phyloP scores from a whole-genome alignment of 2,797 vertebrate species.

The Cossypha dichroa region DNA sequence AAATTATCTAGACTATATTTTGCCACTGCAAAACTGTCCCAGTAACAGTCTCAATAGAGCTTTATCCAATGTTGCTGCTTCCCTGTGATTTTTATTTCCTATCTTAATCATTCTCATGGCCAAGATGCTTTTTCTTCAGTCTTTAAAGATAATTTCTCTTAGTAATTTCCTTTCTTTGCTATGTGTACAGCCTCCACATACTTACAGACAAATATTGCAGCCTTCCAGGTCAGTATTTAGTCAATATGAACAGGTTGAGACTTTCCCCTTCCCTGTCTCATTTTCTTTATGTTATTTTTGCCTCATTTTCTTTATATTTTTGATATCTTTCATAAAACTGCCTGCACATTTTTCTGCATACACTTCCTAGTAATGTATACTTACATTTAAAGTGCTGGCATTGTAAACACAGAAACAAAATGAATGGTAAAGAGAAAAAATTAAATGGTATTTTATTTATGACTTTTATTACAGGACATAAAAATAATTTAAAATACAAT shows the following conservation, averaged over 20 bases:
- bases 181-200: background rate
- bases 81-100: background rate
- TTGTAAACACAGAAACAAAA: background rate
- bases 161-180: background rate
- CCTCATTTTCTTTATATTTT: background rate
- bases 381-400: background rate
- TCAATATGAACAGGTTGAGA: background rate
- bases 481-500: background rate
- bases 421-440: accelerated
- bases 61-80: background rate
- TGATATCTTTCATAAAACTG: background rate
- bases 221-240: background rate
- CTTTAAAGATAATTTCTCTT: background rate
- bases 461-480: background rate
- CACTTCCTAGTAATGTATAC: background rate
- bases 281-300: background rate
- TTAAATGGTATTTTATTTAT: background rate
- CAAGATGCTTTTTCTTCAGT: background rate
- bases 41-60: background rate
- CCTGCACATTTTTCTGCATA: background rate
- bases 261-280: background rate
- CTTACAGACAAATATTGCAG: background rate
- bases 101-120: background rate
- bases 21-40: background rate
- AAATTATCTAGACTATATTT: background rate